Conservation (phyloP, 2,113 vertebrate genomes). For the Colius striatus region DNA sequence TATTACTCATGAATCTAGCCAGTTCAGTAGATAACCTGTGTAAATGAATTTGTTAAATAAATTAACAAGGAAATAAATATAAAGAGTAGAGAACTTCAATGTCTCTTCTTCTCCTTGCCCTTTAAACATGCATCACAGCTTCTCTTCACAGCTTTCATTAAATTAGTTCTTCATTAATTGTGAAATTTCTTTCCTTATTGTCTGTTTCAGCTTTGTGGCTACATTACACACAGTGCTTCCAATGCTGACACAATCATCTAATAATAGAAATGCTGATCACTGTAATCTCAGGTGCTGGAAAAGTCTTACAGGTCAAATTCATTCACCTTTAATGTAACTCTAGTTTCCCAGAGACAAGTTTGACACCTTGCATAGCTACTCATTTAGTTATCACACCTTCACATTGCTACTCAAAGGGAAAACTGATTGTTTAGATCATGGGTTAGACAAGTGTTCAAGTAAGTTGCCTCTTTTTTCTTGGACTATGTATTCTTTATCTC, state of each 20-base stretch:
- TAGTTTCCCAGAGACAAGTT: neutral
- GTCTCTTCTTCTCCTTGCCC: neutral
- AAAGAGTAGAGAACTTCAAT: slow-evolving; percentile 14
- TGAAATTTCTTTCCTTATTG: neutral
- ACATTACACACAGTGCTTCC: neutral
- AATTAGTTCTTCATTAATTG: slow-evolving; percentile 36
- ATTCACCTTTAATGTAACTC: neutral
- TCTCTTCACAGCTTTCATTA: slow-evolving; percentile 23
- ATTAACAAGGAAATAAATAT: slow-evolving; percentile 40
- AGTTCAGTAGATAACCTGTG: neutral
- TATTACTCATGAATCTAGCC: slow-evolving; percentile 4
- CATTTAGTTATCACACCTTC: neutral
- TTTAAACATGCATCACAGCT: slow-evolving; percentile 1
- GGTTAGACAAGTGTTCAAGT: neutral
- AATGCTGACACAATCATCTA: neutral
- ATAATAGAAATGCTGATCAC: slow-evolving; percentile 19
- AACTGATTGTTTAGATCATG: neutral
- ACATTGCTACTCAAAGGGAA: neutral
- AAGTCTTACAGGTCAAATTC: neutral
- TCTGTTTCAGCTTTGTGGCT: slow-evolving; percentile 9
- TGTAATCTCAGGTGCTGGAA: neutral
- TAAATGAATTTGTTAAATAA: slow-evolving; percentile 48
- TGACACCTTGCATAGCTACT: neutral
- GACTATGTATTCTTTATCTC: neutral
- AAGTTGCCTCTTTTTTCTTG: neutral